These are phyloP conservation scores for Drosophila kanapiae DNA, from an alignment of 1,140 invertebrate species.

Conservation along the genomic window DNA sequence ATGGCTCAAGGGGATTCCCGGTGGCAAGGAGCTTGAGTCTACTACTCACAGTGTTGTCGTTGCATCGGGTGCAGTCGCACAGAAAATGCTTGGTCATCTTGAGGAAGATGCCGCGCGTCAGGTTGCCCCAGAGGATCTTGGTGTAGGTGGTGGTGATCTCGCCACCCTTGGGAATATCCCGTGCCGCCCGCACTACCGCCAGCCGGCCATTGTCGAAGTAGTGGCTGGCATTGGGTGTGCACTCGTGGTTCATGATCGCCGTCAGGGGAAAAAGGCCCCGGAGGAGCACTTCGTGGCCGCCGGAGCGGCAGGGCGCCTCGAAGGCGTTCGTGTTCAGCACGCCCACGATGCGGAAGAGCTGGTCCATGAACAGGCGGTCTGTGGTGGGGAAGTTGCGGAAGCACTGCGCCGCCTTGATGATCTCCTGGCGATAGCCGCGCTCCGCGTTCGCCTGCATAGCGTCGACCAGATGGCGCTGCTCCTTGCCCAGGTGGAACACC, in stretches of 20 bases:
- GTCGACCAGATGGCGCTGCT: constrained; percentile 87
- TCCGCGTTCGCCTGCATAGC: constrained; percentile 87
- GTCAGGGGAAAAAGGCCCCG: constrained; percentile 91
- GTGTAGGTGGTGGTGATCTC: constrained; percentile 92
- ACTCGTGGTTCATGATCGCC: constrained; percentile 91
- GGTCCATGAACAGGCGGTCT: constrained; percentile 78
- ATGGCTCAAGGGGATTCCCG: neutral
- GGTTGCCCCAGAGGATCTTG: constrained; percentile 90
- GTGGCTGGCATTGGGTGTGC: constrained; percentile 91
- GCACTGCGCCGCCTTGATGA: constrained; percentile 87
- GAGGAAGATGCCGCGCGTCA: constrained; percentile 88
- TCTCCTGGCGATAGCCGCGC: constrained; percentile 87
- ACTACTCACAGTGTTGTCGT: constrained; percentile 88
- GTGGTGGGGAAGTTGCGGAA: constrained; percentile 87
- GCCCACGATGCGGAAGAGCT: constrained; percentile 85
- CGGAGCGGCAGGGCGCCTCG: constrained; percentile 87
- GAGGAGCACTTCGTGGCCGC: constrained; percentile 86
- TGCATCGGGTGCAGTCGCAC: constrained; percentile 90
- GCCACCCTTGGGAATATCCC: constrained; percentile 88
- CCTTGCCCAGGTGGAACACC: constrained; percentile 86
- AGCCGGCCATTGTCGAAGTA: constrained; percentile 87
- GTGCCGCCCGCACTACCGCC: constrained; percentile 88
- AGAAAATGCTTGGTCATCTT: constrained; percentile 91
- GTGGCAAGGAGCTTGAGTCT: too few species aligned
- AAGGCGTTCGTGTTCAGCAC: constrained; percentile 91